Percentiles rank a stretch among this genome's conserved stretches.
These are phyloP conservation scores for Orgyia antiqua DNA, from an alignment of 2,888 invertebrate species.

Conservation along the genomic window DNA sequence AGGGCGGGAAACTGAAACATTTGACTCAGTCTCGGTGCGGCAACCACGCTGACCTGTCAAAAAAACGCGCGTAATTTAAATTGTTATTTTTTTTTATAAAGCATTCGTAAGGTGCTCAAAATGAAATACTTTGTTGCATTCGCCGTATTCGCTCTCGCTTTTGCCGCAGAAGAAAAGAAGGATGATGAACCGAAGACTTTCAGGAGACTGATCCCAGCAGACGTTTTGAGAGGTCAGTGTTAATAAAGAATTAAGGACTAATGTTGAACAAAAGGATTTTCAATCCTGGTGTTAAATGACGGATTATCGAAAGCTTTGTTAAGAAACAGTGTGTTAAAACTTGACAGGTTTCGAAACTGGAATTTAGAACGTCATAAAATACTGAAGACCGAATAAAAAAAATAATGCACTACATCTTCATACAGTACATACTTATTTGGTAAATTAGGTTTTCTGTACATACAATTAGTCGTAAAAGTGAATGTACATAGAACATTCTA, in stretches of 20 bases:
- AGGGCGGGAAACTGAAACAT: constrained; percentile 45
- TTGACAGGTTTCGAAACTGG: too few species aligned
- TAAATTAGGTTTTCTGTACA: not conserved
- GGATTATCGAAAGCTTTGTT: too few species aligned
- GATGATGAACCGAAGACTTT: constrained; percentile 83
- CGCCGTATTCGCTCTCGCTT: constrained; percentile 71
- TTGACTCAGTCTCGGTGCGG: constrained; percentile 62
- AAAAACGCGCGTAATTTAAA: constrained; percentile 41
- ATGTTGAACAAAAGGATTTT: too few species aligned
- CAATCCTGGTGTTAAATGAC: too few species aligned
- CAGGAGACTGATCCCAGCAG: constrained; percentile 91
- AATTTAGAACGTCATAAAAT: too few species aligned
- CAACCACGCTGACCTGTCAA: constrained; percentile 44
- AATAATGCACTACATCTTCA: too few species aligned
- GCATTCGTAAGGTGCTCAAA: constrained; percentile 45
- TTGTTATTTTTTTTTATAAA: constrained; percentile 32
- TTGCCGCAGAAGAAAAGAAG: constrained; percentile 76
- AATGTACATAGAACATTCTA: constrained; percentile 14
- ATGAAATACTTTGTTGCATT: constrained; percentile 78
- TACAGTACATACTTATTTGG: too few species aligned
- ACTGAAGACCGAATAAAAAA: too few species aligned
- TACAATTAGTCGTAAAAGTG: constrained; percentile 3
- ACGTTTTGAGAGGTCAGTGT: constrained; percentile 90
- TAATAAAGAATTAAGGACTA: constrained; percentile 1
- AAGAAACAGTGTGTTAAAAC: not conserved